These are phyloP conservation scores for Rhagophthalmus giganteus DNA, from an alignment of 2,888 invertebrate genomes.

Conservation along the genomic window DNA sequence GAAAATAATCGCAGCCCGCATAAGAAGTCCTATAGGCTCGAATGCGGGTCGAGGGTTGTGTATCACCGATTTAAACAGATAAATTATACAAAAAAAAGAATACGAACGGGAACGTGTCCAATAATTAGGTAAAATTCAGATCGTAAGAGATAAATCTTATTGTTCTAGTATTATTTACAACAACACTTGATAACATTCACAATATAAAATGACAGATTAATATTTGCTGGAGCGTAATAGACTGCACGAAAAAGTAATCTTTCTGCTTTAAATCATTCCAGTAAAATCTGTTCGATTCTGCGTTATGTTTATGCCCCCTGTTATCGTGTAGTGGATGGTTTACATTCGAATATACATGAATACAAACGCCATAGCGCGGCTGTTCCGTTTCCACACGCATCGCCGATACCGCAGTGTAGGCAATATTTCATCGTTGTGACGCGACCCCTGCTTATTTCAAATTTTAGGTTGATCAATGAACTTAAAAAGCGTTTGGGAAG, in stretches of 20 bases:
- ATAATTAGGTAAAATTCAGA: no score
- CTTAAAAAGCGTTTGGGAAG: conserved; percentile 45
- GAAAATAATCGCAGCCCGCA: no score
- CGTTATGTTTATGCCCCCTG: conserved; percentile 36
- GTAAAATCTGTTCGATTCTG: conserved; percentile 37
- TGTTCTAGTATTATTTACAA: no score
- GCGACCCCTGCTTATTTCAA: conserved; percentile 44
- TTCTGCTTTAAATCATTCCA: conserved; percentile 34
- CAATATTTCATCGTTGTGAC: conserved; percentile 46
- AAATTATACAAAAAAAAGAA: no score
- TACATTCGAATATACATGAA: conserved; percentile 43
- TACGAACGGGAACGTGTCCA: no score
- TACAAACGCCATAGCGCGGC: conserved; percentile 38
- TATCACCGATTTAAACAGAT: no score
- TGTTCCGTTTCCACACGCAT: conserved; percentile 42
- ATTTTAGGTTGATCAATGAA: conserved; percentile 50
- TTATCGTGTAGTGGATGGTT: conserved; percentile 44
- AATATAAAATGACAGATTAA: conserved; percentile 27
- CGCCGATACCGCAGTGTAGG: conserved; percentile 42
- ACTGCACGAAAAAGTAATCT: conserved; percentile 24
- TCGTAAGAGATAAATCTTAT: no score
- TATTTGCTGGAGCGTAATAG: conserved; percentile 31
- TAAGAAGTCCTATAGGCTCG: no score
- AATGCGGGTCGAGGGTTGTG: no score
- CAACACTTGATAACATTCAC: background rate